phyloP scores from a whole-genome alignment of 2,113 vertebrate genomes.

The Perccottus glenii region DNA sequence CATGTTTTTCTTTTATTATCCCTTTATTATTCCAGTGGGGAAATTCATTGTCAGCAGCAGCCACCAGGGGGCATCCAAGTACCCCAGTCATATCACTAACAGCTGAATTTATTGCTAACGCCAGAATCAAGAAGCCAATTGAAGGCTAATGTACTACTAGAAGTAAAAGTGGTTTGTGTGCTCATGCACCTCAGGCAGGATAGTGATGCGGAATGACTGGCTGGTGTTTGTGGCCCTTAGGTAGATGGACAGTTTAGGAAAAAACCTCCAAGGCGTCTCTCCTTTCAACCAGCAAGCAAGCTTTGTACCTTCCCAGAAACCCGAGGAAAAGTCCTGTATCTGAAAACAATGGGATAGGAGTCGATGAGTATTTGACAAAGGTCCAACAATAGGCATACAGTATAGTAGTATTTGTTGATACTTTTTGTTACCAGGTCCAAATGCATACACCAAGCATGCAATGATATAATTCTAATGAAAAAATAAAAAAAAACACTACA shows the following conservation, averaged over 20 bases:
- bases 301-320: slow-evolving; percentile 93
- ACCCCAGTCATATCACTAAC: too few species aligned
- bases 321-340: slow-evolving; percentile 91
- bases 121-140: too few species aligned
- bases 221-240: slow-evolving; percentile 90
- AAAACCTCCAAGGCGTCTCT: slow-evolving; percentile 89
- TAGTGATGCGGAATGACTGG: slow-evolving; percentile 90
- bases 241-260: slow-evolving; percentile 96
- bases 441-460: too few species aligned
- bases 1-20: not conserved
- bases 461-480: too few species aligned
- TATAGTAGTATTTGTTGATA: not conserved
- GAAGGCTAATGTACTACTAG: too few species aligned
- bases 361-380: slow-evolving; percentile 5
- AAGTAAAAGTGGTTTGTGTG: not conserved
- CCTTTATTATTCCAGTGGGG: too few species aligned
- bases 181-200: slow-evolving; percentile 90
- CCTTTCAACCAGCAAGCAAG: slow-evolving; percentile 92
- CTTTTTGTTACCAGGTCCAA: too few species aligned
- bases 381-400: not conserved
- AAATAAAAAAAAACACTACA: too few species aligned
- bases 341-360: slow-evolving; percentile 46
- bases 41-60: too few species aligned
- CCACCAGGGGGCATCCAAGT: too few species aligned
- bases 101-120: too few species aligned